Evolutionary conservation across 2,888 invertebrate species (phyloP).

Genomic region (Heterodera filipjevi): DNA sequence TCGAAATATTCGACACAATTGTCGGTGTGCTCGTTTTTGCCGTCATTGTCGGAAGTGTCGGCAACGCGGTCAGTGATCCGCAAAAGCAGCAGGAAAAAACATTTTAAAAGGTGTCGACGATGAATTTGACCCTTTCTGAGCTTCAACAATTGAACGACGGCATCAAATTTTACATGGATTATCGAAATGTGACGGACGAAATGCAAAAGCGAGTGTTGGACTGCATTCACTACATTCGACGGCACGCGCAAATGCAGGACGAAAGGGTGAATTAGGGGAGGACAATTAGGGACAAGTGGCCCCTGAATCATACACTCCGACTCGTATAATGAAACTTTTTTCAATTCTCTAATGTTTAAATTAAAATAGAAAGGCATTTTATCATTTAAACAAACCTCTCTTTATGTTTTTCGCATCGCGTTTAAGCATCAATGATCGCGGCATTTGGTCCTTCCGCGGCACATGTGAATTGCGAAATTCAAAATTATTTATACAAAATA

Average conservation of each 20-base stretch:
- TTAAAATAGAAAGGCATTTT: too few species aligned
- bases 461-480: too few species aligned
- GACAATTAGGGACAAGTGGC: too few species aligned
- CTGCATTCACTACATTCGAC: constrained; percentile 55
- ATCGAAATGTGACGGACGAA: constrained; percentile 48
- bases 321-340: too few species aligned
- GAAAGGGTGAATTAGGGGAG: constrained; percentile 41
- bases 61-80: constrained; percentile 42
- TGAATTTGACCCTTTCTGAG: constrained; percentile 54
- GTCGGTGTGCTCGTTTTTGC: constrained; percentile 62
- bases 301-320: too few species aligned
- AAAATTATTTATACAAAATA: too few species aligned
- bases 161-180: constrained; percentile 61
- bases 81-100: background rate
- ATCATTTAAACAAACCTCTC: too few species aligned
- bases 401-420: too few species aligned
- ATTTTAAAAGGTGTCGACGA: constrained; percentile 46
- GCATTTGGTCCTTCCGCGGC: too few species aligned
- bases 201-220: constrained; percentile 58
- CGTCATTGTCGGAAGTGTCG: constrained; percentile 61
- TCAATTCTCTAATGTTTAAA: background rate
- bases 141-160: constrained; percentile 59
- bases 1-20: constrained; percentile 60
- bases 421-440: too few species aligned
- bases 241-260: constrained; percentile 44